Evolutionary conservation across 2,888 invertebrate species (phyloP).

Genomic region (Philereme transversata): DNA sequence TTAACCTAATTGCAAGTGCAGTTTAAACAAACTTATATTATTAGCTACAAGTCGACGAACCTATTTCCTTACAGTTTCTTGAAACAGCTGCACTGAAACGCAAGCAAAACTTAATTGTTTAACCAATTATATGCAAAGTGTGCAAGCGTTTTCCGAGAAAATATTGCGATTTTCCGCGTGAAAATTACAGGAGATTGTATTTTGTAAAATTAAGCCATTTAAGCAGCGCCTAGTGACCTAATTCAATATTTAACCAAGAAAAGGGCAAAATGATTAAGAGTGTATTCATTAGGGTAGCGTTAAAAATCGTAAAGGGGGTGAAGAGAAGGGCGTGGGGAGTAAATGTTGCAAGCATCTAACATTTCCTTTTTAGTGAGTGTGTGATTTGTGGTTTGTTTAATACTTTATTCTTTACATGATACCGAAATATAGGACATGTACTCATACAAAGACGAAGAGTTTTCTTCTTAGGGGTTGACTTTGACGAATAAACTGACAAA

Average conservation of each 20-base stretch:
- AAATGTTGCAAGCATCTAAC: background rate
- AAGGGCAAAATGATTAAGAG: conserved; percentile 64
- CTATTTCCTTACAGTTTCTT: conserved; percentile 20
- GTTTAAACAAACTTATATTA: conserved; percentile 19
- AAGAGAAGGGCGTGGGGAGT: conserved; percentile 15
- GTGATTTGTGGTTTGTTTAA: no score
- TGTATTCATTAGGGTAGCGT: conserved; percentile 58
- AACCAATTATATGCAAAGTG: conserved; percentile 34
- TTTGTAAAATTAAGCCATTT: conserved; percentile 67
- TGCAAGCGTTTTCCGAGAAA: conserved; percentile 28
- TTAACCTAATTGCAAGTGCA: background rate
- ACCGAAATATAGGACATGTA: no score
- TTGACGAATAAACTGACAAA: no score
- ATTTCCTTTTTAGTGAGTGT: no score
- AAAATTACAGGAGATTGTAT: conserved; percentile 46
- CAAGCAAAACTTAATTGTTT: conserved; percentile 33
- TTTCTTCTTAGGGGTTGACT: no score
- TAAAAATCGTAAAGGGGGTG: conserved; percentile 15
- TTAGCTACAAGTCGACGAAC: conserved; percentile 12
- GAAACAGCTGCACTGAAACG: conserved; percentile 34
- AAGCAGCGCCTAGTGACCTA: conserved; percentile 59
- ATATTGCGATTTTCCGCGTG: conserved; percentile 9
- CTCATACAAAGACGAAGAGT: no score
- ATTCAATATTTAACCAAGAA: conserved; percentile 73
- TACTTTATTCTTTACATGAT: no score